Percentiles rank a stretch among this genome's conserved stretches.
These are phyloP conservation scores for Athene noctua DNA, from an alignment of 2,113 vertebrate species.

Conservation along the genomic window DNA sequence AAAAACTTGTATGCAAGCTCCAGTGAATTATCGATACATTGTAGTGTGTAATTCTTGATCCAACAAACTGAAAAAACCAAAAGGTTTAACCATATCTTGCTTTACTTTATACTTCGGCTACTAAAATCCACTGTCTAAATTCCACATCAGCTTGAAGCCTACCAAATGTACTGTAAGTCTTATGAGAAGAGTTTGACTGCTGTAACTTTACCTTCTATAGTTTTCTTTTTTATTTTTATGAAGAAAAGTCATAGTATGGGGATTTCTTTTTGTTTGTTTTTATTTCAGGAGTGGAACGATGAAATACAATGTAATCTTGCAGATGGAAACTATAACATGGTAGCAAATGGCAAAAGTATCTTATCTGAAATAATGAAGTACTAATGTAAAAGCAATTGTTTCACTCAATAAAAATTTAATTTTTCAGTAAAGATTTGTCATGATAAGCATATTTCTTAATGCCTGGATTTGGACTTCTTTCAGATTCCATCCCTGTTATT, in stretches of 20 bases:
- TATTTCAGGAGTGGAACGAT: background rate
- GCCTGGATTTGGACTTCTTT: background rate
- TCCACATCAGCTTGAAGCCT: background rate
- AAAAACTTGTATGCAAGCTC: background rate
- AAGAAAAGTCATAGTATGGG: background rate
- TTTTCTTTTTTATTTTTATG: background rate
- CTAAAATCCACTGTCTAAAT: background rate
- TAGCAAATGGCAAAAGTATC: background rate
- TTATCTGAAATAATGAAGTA: conserved; percentile 6
- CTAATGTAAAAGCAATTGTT: conserved; percentile 46
- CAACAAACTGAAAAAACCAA: background rate
- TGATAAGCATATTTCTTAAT: background rate
- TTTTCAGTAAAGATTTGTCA: conserved; percentile 47
- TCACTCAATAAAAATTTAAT: conserved; percentile 53
- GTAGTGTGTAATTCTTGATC: background rate
- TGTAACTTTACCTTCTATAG: background rate
- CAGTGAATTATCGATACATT: background rate
- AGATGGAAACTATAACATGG: background rate
- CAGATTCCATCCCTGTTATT: background rate
- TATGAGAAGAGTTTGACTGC: background rate
- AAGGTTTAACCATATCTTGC: background rate
- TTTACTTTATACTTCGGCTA: background rate
- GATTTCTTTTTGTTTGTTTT: background rate
- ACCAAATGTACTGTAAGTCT: background rate
- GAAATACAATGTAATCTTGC: background rate